Evolutionary conservation across 2,888 invertebrate genomes (phyloP), one percentile per base, ranked within the genome.

Genomic region (Noctua fimbriata): DNA sequence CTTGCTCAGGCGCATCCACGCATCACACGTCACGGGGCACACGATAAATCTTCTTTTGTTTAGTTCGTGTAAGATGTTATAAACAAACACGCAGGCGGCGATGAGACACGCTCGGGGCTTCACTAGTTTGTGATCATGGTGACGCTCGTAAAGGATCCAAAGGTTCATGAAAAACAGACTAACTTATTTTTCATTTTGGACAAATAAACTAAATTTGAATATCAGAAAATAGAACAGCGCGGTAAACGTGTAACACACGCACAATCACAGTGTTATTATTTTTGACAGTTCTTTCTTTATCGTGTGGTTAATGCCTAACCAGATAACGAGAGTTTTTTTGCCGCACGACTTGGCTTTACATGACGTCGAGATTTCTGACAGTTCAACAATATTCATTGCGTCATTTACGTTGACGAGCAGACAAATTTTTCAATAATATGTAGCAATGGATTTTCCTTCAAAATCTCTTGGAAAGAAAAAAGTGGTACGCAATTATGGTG

Each of bases 21-120:
- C 90, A 84, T 89, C 89, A 94, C 92, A 89, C 91, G 93, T 93
- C 94, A 92, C 90, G 92, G 93, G 93, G 91, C 93, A 94, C 92
- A 91, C 87, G 69, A 95, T 96, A 92, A 94, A 96, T 96, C 94
- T 93, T 94, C 94, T 92, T 95, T 95, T 95, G 94, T 95, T 93
- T 93, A 90, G 92, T 89, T 88, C 90, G 87, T 91, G 92, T 93
- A 92, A 92, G 92, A 89, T 88, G 89, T 91, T 90, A 91, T 83
- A 84, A 85, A 89, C 83, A 86, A 86, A 88, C 87, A 89, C 83
- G 85, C 83, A 83, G 83, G 82, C 77, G 73, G 76, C 82, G 83
- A 80, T 82, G 85, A 84, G 83, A 77, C 80, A 77, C 63, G 82
- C 81, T 81, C 55, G 36, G 73, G 7, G 3, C 16, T 72, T n/a